Base-by-base conservation (phyloP, 1,140 invertebrate species). In the Sycophila sp. region DNA sequence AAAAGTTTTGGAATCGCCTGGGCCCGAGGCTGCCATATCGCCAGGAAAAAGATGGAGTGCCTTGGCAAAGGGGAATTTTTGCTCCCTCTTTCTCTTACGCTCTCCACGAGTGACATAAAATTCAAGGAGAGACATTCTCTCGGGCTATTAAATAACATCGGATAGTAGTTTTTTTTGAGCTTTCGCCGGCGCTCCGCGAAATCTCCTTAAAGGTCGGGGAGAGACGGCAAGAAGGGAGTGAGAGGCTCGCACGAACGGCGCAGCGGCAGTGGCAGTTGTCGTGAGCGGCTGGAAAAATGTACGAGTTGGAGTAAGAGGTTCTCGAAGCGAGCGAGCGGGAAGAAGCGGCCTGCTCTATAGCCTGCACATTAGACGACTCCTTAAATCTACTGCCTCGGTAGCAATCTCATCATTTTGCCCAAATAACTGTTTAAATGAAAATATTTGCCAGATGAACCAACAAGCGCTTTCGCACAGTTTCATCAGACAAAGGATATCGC, bases 241-340 rank as follows among this genome's bases (percentile, higher is more conserved):
- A 26, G 55, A 53, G 17, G 26, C 5, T 17, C 17, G 40, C 8
- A 38, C 5, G 56, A 38, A 24, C 22, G 56, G 36, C 22, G 22
- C 13, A 62, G 59, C 7, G 19, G 32, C 17, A 11, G 30, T 34
- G 15, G 55, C 28, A 22, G 34, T 36, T 32, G 30, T 36, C 34
- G 55, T 13, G 22, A 4, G 34, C 32, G 22, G 34, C 1, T 38
- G 26, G 45, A 63, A 49, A 63, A 63, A 63, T 63, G 30, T 63
- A 63, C 51, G 60, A 49, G 45, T 7, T 24, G 26, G 28, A 63
- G 60, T 63, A 63, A 63, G 30, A 63, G 45, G 42, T 49, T 51
- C 30, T 63, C 30, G 32, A 38, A 60, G 19, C 24, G 11, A 10
- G 58, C 34, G 22, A 15, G 28, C 0, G 55, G 38, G 34, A 58